phyloP scores from a whole-genome alignment of 2,888 invertebrate species.

The Ormyrus nitidulus region DNA sequence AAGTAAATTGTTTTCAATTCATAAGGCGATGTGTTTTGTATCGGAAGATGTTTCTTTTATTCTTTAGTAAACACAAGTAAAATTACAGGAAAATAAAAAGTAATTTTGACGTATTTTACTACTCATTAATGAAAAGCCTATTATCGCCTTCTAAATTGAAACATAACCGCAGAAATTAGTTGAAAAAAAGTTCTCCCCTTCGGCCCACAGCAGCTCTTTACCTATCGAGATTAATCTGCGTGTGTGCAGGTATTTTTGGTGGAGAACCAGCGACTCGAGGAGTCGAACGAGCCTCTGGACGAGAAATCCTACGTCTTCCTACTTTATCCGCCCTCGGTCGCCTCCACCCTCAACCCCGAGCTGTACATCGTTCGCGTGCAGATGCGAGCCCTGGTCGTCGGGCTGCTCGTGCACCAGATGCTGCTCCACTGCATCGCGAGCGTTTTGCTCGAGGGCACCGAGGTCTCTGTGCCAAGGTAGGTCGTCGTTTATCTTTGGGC shows the following conservation, averaged over 20 bases:
- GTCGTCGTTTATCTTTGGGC: not conserved
- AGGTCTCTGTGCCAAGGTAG: conserved; percentile 80
- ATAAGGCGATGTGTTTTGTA: no score
- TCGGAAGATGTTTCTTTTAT: no score
- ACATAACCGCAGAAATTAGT: no score
- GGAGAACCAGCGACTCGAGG: conserved; percentile 78
- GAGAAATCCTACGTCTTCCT: conserved; percentile 93
- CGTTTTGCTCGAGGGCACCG: conserved; percentile 86
- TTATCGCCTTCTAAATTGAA: no score
- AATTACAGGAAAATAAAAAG: no score
- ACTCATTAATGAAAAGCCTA: no score
- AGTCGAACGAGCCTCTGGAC: conserved; percentile 77
- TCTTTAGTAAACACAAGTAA: no score
- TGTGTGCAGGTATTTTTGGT: conserved; percentile 78
- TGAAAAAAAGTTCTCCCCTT: no score
- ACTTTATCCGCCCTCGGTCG: conserved; percentile 86
- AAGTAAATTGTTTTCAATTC: no score
- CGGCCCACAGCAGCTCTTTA: no score
- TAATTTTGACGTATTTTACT: no score
- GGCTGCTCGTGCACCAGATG: conserved; percentile 94
- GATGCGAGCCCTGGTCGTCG: conserved; percentile 90
- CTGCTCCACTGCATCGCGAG: conserved; percentile 93
- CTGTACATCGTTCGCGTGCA: conserved; percentile 90
- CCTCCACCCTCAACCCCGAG: conserved; percentile 84
- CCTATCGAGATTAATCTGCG: not conserved